These are phyloP conservation scores for Bemisia tabaci DNA, from an alignment of 1,140 invertebrate species.

Conservation along the genomic window DNA sequence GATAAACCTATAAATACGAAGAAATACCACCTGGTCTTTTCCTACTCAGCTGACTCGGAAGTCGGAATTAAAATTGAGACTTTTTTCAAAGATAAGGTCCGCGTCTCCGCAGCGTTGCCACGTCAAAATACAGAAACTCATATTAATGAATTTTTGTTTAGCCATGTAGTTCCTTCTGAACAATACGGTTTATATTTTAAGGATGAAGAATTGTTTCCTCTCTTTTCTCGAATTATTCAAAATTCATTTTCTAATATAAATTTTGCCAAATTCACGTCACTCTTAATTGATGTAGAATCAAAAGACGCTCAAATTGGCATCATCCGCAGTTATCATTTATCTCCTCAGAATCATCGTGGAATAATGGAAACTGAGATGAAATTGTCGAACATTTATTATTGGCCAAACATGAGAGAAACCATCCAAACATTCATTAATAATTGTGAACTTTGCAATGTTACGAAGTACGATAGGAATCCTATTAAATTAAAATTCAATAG, in stretches of 20 bases:
- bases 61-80: too few species aligned
- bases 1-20: neutral
- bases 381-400: constrained; percentile 1
- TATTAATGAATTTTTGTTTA: neutral
- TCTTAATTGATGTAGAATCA: neutral
- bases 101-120: too few species aligned
- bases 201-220: neutral
- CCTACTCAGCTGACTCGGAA: too few species aligned
- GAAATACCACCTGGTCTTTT: too few species aligned
- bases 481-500: constrained; percentile 17
- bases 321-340: constrained; percentile 7
- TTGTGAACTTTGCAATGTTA: constrained; percentile 14
- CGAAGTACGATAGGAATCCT: constrained; percentile 11
- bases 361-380: neutral
- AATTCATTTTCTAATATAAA: neutral
- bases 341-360: constrained; percentile 10
- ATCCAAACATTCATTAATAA: constrained; percentile 10
- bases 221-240: neutral
- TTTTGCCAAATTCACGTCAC: neutral
- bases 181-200: too few species aligned
- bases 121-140: neutral
- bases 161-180: neutral
- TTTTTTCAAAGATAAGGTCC: too few species aligned
- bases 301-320: neutral
- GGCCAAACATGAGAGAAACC: constrained; percentile 9